Percentiles rank a stretch among this genome's conserved stretches.
Evolutionary conservation across 1,140 invertebrate species (phyloP).

Genomic region (Ctenoplectra terminalis): DNA sequence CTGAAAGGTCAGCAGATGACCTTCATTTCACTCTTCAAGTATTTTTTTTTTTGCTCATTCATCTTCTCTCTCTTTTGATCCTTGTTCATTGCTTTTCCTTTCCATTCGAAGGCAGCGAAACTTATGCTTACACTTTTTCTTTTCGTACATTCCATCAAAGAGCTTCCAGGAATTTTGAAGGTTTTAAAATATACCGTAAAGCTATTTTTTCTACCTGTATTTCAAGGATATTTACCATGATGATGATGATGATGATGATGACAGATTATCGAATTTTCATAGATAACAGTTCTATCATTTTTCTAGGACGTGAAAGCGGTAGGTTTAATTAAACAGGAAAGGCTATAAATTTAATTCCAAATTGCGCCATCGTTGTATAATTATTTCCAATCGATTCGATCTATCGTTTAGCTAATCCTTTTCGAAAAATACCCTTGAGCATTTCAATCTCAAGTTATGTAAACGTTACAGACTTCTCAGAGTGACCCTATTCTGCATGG

Average conservation of each 20-base stretch:
- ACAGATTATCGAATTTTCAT: background rate
- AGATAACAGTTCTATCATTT: background rate
- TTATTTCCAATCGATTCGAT: conserved; percentile 4
- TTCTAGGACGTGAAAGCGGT: conserved; percentile 8
- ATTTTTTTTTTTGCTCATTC: conserved; percentile 20
- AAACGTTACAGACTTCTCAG: background rate
- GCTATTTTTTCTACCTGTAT: too few species aligned
- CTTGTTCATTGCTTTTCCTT: conserved; percentile 10
- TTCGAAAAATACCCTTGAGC: background rate
- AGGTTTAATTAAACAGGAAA: background rate
- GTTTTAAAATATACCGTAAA: too few species aligned
- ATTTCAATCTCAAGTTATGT: background rate
- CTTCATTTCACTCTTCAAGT: conserved; percentile 60
- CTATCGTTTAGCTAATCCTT: background rate
- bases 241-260: too few species aligned
- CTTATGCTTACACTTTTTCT: background rate
- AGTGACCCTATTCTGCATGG: background rate
- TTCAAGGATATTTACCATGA: too few species aligned
- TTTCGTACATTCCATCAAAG: too few species aligned
- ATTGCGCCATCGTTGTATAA: background rate
- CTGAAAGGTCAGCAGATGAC: conserved; percentile 71
- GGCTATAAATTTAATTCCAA: background rate
- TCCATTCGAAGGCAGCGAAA: background rate
- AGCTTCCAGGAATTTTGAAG: too few species aligned
- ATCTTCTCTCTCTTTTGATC: conserved; percentile 61